These are phyloP conservation scores for Smittia sp. DNA, from an alignment of 2,888 invertebrate genomes.

Conservation along the genomic window DNA sequence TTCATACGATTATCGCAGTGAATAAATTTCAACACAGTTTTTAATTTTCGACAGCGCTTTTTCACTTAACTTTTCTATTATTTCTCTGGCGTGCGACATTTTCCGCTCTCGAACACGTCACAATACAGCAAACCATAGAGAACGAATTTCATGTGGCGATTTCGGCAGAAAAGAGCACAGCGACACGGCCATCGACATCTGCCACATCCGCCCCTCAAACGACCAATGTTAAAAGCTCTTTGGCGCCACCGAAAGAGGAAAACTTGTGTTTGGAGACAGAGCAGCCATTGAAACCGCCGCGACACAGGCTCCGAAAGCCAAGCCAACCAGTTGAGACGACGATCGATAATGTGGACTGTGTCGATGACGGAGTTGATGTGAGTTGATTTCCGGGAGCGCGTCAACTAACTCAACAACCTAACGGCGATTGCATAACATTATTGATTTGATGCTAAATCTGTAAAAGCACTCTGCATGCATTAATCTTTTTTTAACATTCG, in stretches of 20 bases:
- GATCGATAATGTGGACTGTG: slow-evolving; percentile 28
- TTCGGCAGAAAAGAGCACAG: slow-evolving; percentile 41
- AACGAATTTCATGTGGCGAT: slow-evolving; percentile 39
- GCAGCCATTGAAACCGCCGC: slow-evolving; percentile 15
- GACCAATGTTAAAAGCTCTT: background rate
- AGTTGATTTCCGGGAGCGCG: background rate
- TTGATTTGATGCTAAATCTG: background rate
- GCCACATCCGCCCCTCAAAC: background rate
- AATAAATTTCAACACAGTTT: too few relatives aligned
- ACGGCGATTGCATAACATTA: slow-evolving; percentile 11
- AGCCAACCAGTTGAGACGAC: slow-evolving; percentile 20
- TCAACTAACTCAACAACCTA: background rate
- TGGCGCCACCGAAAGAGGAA: background rate
- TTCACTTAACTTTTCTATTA: background rate
- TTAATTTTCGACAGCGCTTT: too few relatives aligned
- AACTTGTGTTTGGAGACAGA: background rate
- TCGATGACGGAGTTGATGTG: slow-evolving; percentile 30
- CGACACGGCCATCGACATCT: background rate
- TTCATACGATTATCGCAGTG: too few relatives aligned
- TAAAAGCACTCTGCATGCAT: background rate
- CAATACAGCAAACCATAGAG: slow-evolving; percentile 38
- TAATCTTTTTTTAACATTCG: background rate
- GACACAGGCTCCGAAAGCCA: background rate
- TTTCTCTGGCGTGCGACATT: background rate
- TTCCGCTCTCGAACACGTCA: background rate